Conservation (phyloP, 2,888 invertebrate genomes). For the Lepetodrilus schrolli region DNA sequence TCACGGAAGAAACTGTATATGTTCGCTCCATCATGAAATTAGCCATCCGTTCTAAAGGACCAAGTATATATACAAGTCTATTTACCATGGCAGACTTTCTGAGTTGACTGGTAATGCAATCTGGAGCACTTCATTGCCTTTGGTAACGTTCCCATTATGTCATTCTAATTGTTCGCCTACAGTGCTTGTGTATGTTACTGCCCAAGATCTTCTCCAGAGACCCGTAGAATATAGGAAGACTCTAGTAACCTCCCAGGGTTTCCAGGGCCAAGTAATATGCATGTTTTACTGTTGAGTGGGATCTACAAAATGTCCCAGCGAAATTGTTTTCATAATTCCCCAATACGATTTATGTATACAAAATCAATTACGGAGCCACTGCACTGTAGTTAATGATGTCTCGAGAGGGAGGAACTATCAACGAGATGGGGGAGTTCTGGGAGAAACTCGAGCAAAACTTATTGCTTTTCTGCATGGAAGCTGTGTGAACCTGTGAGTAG, state of each 20-base stretch:
- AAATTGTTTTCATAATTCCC: background rate
- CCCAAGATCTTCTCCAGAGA: background rate
- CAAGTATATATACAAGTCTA: background rate
- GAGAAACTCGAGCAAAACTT: no score
- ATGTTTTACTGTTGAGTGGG: background rate
- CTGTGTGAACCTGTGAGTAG: no score
- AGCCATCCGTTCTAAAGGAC: background rate
- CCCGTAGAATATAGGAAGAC: background rate
- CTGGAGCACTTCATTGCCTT: background rate
- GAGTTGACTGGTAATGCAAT: background rate
- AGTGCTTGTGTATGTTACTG: no score
- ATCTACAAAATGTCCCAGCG: background rate
- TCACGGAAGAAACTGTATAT: background rate
- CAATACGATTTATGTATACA: background rate
- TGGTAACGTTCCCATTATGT: slow-evolving; percentile 1
- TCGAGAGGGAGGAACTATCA: no score
- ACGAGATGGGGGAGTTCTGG: no score
- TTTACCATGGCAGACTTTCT: background rate
- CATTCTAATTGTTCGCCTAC: background rate
- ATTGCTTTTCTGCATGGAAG: no score
- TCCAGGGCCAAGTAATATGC: background rate
- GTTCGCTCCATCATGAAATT: background rate
- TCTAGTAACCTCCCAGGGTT: background rate
- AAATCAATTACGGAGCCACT: background rate
- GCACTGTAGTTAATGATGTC: no score